Base-by-base conservation (phyloP, 2,797 vertebrate species). In the Acrossocheilus wenchowensis region DNA sequence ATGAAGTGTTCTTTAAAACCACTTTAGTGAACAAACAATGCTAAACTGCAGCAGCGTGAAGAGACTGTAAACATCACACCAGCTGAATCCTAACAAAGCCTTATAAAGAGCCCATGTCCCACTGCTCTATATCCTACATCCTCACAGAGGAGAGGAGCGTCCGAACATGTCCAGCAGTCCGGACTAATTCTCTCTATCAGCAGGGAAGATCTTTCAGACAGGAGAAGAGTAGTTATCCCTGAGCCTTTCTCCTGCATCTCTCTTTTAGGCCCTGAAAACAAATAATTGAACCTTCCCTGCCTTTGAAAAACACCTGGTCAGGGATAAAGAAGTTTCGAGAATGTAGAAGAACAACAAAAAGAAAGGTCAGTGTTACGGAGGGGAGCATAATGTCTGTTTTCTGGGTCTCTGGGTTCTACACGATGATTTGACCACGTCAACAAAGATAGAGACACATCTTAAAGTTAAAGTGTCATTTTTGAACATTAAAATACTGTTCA, bases 321-420 rank as follows among this genome's bases (percentile, higher is more conserved):
- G 19, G 0, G 17, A 72, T 10, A n/a, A n/a, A 39, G 23, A 14
- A 36, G 5, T 34, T 66, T 66, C 1, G 21, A 21, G 43, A 68
- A 36, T 6, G 2, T 14, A 50, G 30, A 77, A 5, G 11, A 80
- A 64, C 19, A 69, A 52, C 10, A 52, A 21, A 82, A 48, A 52
- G 21, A 52, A 17, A 71, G 66, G 80, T 71, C 80, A 82, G 21
- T 34, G n/a, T 66, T 66, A 80, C 19, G 41, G 30, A 80, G 60
- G 19, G 4, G 8, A 66, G 17, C n/a, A 4, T n/a, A 34, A 23
- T 69, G 21, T 50, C n/a, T 50, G 19, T 45, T 74, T 83, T 74
- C 69, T 62, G 21, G 52, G 69, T 17, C 69, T 62, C 69, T 36
- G 30, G 50, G 68, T 17, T 36, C 34, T 54, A 36, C 23, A 73